Percentiles rank a stretch among this genome's conserved stretches.
Conservation (phyloP, 2,888 invertebrate species). For the Dryadula phaetusa region DNA sequence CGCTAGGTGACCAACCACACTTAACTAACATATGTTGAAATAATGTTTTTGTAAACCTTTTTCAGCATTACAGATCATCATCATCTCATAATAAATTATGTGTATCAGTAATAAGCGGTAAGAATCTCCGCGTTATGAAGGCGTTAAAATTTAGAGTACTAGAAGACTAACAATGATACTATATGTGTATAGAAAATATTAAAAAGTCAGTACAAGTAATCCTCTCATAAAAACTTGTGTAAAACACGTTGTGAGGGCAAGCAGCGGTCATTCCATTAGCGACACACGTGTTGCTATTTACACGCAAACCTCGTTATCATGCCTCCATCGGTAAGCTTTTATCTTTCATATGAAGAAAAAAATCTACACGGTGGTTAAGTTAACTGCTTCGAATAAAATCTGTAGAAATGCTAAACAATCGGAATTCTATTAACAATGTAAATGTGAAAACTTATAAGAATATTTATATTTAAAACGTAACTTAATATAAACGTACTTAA, state of each 20-base stretch:
- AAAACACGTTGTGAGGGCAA: constrained; percentile 18
- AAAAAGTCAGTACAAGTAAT: background rate
- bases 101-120: no score
- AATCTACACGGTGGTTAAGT: background rate
- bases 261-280: constrained; percentile 46
- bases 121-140: no score
- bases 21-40: no score
- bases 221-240: constrained; percentile 9
- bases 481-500: no score
- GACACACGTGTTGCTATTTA: constrained; percentile 66
- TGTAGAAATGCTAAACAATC: background rate
- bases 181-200: background rate
- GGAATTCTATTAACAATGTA: no score
- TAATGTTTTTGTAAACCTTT: no score
- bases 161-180: background rate
- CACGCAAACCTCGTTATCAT: constrained; percentile 65
- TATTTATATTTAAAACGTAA: no score
- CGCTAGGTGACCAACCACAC: no score
- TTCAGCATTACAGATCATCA: no score
- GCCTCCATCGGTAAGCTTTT: constrained; percentile 36
- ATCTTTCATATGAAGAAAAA: constrained; percentile 34
- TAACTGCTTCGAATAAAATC: background rate
- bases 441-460: no score
- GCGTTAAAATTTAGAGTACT: no score
- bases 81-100: no score